Percentiles rank a stretch among this genome's conserved stretches.
phyloP scores from a whole-genome alignment of 35 echinoderm and acorn worm species.

The Eucidaris tribuloides region DNA sequence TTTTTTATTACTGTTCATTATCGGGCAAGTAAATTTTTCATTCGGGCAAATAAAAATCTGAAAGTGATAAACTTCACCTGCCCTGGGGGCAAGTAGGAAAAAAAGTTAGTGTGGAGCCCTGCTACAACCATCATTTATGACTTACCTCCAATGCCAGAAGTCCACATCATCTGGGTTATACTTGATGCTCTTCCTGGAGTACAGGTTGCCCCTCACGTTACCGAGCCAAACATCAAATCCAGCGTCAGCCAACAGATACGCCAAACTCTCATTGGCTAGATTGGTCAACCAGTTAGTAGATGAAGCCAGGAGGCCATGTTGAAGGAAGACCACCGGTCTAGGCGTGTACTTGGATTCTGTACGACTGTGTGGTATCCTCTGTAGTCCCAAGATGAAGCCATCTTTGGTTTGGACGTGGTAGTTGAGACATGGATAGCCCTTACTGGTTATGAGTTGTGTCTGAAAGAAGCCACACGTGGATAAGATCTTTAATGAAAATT shows the following conservation, averaged over 20 bases:
- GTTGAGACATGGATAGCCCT: slow-evolving; percentile 78
- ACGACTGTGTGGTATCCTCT: slow-evolving; percentile 80
- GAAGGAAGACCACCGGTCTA: slow-evolving; percentile 85
- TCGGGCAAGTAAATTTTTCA: no score
- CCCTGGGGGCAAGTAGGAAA: no score
- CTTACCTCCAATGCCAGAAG: slow-evolving; percentile 98
- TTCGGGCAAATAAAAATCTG: no score
- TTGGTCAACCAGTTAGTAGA: slow-evolving; percentile 98
- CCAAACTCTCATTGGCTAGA: slow-evolving; percentile 92
- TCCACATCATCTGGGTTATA: slow-evolving; percentile 61
- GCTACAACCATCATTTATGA: no score
- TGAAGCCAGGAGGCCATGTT: slow-evolving; percentile 82
- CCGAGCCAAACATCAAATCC: slow-evolving; percentile 97
- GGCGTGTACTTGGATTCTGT: slow-evolving; percentile 64
- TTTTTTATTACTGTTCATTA: no score
- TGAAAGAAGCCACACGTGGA: slow-evolving; percentile 20
- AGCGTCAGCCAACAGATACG: slow-evolving; percentile 83
- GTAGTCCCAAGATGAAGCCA: slow-evolving; percentile 86
- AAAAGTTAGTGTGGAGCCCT: no score
- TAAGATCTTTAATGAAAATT: no score
- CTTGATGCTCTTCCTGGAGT: slow-evolving; percentile 53
- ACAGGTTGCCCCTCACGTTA: slow-evolving; percentile 82
- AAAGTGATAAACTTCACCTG: no score
- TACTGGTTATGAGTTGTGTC: slow-evolving; percentile 85
- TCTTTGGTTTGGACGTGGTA: slow-evolving; percentile 77